Evolutionary conservation across 2,797 vertebrate species (phyloP).

Genomic region (Ptychobarbus kaznakovi): DNA sequence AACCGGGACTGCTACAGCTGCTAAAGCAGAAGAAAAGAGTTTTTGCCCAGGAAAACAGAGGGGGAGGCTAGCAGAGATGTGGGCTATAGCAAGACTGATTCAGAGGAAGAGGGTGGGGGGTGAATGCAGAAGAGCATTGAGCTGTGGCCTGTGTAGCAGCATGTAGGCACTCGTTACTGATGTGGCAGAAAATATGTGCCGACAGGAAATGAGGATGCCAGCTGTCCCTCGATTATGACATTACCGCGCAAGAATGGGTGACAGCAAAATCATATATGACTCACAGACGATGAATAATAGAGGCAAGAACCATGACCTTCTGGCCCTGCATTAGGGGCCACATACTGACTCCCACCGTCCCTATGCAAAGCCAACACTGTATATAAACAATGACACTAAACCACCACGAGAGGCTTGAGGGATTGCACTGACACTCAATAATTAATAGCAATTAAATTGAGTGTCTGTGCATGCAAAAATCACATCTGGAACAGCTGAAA

Average conservation of each 20-base stretch:
- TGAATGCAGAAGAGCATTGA: conserved; percentile 59
- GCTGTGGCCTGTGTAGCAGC: conserved; percentile 67
- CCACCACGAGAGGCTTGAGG: conserved; percentile 6
- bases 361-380: neutral
- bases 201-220: conserved; percentile 78
- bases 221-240: conserved; percentile 75
- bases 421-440: conserved; percentile 20
- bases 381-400: conserved; percentile 22
- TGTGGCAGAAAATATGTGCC: conserved; percentile 75
- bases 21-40: neutral
- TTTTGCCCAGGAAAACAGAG: conserved; percentile 10
- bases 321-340: conserved; percentile 8
- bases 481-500: conserved; percentile 43
- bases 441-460: conserved; percentile 42
- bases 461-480: conserved; percentile 11
- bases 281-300: conserved; percentile 38
- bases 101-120: neutral
- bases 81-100: conserved; percentile 17
- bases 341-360: neutral
- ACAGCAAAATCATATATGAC: conserved; percentile 52
- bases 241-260: conserved; percentile 71
- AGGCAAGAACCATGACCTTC: conserved; percentile 35
- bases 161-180: conserved; percentile 75
- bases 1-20: conserved; percentile 12
- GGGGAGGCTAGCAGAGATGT: neutral